These are phyloP conservation scores for Tipula lateralis DNA, from an alignment of 2,888 invertebrate genomes.

Conservation along the genomic window DNA sequence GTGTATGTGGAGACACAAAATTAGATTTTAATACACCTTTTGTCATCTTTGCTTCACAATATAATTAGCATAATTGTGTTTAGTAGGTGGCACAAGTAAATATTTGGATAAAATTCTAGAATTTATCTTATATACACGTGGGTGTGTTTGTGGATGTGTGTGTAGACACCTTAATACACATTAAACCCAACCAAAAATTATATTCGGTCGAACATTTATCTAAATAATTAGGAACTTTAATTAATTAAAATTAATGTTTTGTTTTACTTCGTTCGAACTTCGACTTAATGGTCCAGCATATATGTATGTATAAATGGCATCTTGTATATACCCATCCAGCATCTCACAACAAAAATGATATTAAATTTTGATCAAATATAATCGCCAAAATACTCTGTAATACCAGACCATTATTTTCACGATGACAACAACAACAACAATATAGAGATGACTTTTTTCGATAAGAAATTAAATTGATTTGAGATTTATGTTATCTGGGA, in stretches of 20 bases:
- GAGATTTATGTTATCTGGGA: slow-evolving; percentile 19
- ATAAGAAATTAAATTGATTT: slow-evolving; percentile 24
- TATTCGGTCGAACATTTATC: background rate
- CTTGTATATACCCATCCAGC: background rate
- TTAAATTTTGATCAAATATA: slow-evolving; percentile 19
- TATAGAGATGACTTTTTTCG: background rate
- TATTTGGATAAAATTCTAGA: background rate
- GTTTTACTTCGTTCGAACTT: background rate
- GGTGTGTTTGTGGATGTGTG: background rate
- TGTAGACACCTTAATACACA: background rate
- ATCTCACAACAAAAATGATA: background rate
- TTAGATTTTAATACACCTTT: slow-evolving; percentile 1
- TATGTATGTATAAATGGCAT: background rate
- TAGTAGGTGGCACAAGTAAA: background rate
- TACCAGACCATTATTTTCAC: background rate
- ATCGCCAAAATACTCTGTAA: background rate
- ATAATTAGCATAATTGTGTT: background rate
- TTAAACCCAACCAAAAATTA: background rate
- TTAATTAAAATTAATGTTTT: slow-evolving; percentile 19
- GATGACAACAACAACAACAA: background rate
- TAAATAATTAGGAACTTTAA: background rate
- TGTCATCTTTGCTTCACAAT: background rate
- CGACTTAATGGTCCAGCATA: background rate
- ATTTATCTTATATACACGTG: background rate
- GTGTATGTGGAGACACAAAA: background rate